Base-by-base conservation (phyloP, 2,888 invertebrate species). In the Steinernema hermaphroditum region DNA sequence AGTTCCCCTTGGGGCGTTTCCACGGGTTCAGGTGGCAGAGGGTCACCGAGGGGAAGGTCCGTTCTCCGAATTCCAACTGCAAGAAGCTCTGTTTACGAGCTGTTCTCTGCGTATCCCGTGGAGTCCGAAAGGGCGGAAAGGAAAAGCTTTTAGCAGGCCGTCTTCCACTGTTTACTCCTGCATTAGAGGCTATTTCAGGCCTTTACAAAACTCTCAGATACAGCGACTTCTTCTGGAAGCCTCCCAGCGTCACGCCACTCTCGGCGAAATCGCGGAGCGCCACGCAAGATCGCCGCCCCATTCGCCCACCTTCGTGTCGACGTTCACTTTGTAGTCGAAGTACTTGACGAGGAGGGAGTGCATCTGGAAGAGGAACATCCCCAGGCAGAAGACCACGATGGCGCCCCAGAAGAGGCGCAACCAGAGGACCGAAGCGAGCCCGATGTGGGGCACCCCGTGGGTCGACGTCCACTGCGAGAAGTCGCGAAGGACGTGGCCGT, bases 21-120 rank as follows among this genome's bases (percentile, higher is more conserved):
- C 82, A 86, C 34, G 86, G 81, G 76, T 86, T 86, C 75, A 83
- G 62, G 77, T 83, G 79, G 73, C 85, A 85, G 49, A 85, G 78
- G 8, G 85, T 85, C 68, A 85, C 84, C n/a, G 80, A 77, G 46
- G 85, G 85, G 72, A 85, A 85, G 0, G 73, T 75, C 24, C 83
- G 79, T 57, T 84, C 82, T 32, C 82, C 77, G 77, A 83, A 84
- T 79, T 81, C 78, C 50, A 84, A 72, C 83, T 84, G 78, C 29
- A 73, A 73, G 16, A 27, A 43, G 43, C 62, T 37, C n/a, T n/a
- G n/a, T n/a, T n/a, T n/a, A n/a, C n/a, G n/a, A n/a, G n/a, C n/a
- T n/a, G n/a, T n/a, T n/a, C n/a, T n/a, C n/a, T n/a, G n/a, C n/a
- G n/a, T n/a, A n/a, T n/a, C n/a, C n/a, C n/a, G n/a, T n/a, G n/a